These are phyloP conservation scores for Gibbula magus DNA, from an alignment of 2,888 invertebrate genomes.

Conservation along the genomic window DNA sequence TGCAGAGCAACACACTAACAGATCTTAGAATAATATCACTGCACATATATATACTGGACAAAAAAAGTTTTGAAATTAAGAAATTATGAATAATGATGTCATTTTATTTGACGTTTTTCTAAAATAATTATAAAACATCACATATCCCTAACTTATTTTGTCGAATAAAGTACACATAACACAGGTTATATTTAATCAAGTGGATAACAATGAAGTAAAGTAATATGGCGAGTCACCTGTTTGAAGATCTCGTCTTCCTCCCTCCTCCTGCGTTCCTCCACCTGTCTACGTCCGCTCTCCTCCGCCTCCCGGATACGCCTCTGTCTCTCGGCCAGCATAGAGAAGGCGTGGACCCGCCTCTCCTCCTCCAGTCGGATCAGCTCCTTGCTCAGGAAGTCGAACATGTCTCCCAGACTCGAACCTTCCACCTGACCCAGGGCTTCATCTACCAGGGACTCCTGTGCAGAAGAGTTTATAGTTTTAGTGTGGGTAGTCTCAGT, in stretches of 20 bases:
- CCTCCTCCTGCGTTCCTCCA: conserved; percentile 83
- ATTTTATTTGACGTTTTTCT: no score
- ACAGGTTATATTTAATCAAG: no score
- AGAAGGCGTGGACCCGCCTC: conserved; percentile 85
- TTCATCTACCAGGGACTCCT: conserved; percentile 77
- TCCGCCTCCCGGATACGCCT: conserved; percentile 85
- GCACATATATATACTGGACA: no score
- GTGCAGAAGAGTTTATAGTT: not conserved
- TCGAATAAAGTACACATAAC: no score
- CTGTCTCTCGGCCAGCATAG: conserved; percentile 86
- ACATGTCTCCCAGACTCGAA: conserved; percentile 82
- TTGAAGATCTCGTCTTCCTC: conserved; percentile 89
- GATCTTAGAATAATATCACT: no score
- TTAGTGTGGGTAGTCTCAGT: not conserved
- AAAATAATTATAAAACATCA: no score
- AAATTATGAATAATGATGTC: no score
- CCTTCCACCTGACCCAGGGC: conserved; percentile 84
- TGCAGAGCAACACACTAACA: no score
- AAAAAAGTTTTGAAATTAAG: no score
- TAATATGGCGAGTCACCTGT: conserved; percentile 75
- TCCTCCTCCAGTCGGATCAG: conserved; percentile 85
- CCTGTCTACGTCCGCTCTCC: conserved; percentile 86
- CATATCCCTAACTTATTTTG: no score
- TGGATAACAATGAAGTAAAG: no score
- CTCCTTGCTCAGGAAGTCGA: conserved; percentile 87